These are phyloP conservation scores for Mesocricetus auratus DNA, from an alignment of 2,113 vertebrate genomes.

Conservation along the genomic window DNA sequence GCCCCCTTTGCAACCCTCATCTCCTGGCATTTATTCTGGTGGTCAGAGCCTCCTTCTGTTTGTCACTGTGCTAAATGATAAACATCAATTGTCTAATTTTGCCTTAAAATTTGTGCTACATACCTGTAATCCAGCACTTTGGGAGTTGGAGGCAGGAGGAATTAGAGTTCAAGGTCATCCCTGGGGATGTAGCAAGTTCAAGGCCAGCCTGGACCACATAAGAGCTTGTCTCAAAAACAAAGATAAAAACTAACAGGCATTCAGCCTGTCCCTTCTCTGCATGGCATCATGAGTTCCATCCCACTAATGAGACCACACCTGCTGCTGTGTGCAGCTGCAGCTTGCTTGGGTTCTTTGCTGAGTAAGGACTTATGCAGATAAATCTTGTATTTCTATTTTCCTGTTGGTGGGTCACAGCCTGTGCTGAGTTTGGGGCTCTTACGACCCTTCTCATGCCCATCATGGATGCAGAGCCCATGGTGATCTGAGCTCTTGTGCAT, in stretches of 20 bases:
- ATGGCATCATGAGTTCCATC: neutral
- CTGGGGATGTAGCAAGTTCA: neutral
- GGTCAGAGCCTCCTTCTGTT: neutral
- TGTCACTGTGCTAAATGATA: neutral
- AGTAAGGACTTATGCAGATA: neutral
- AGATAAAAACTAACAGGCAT: neutral
- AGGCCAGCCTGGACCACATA: neutral
- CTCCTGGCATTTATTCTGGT: neutral
- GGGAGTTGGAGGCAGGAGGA: neutral
- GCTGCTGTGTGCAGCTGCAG: neutral
- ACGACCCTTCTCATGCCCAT: neutral
- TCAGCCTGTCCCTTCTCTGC: neutral
- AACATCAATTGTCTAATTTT: neutral
- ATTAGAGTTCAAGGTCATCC: neutral
- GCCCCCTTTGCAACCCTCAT: neutral
- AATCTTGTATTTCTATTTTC: neutral
- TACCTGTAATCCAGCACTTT: neutral
- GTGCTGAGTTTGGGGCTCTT: neutral
- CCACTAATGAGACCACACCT: neutral
- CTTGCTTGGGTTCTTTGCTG: neutral
- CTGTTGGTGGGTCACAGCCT: no score
- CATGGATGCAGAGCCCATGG: neutral
- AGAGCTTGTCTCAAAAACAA: neutral
- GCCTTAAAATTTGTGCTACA: neutral
- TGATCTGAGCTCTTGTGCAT: neutral